Conservation (phyloP, 2,888 invertebrate genomes). For the Lasioglossum lativentre region DNA sequence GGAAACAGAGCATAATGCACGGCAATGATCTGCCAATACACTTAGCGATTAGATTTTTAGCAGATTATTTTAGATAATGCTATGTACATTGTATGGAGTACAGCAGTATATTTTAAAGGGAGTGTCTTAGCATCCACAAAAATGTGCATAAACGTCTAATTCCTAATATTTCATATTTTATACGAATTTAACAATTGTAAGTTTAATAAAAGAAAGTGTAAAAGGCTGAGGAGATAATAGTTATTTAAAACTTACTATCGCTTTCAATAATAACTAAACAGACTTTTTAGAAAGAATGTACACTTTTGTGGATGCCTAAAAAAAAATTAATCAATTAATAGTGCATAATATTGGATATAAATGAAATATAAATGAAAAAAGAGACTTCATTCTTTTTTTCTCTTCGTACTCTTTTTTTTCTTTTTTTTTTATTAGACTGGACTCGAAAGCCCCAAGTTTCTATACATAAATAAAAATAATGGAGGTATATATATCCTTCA, state of each 20-base stretch:
- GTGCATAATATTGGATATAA: constrained; percentile 56
- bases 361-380: constrained; percentile 38
- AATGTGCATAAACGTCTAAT: constrained; percentile 45
- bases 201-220: constrained; percentile 46
- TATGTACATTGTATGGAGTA: constrained; percentile 68
- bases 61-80: constrained; percentile 70
- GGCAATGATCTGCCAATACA: constrained; percentile 80
- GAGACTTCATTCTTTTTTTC: constrained; percentile 22
- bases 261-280: constrained; percentile 39
- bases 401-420: constrained; percentile 19
- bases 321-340: constrained; percentile 53
- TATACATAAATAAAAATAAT: constrained; percentile 37
- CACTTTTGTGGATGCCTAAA: constrained; percentile 62
- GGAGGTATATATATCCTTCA: constrained; percentile 32
- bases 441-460: constrained; percentile 38
- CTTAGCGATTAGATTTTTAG: constrained; percentile 75
- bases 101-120: constrained; percentile 69
- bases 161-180: constrained; percentile 58
- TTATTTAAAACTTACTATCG: constrained; percentile 33
- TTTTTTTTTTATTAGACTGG: constrained; percentile 29
- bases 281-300: constrained; percentile 34
- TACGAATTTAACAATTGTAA: constrained; percentile 49
- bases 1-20: constrained; percentile 83
- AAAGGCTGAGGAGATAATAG: constrained; percentile 37
- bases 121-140: constrained; percentile 66